A percentile compares a stretch with the other conserved stretches of the same genome.
Conservation (phyloP, 2,888 invertebrate species). For the Apodemia zela region DNA sequence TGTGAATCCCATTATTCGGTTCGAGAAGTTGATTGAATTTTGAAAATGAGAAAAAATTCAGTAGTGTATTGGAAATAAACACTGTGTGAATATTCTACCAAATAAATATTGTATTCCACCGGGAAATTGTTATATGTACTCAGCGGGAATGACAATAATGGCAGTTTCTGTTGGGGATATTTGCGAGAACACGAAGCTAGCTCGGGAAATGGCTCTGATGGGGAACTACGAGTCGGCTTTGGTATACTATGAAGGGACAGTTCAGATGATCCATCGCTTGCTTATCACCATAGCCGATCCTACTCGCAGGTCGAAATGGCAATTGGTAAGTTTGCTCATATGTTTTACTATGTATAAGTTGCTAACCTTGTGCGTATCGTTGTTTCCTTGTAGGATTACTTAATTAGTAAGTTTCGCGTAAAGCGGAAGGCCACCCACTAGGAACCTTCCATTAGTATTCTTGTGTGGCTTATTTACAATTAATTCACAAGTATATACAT, state of each 20-base stretch:
- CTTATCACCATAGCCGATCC: slow-evolving; percentile 90
- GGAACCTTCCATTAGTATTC: slow-evolving; percentile 36
- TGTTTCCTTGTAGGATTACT: slow-evolving; percentile 69
- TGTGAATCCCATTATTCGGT: slow-evolving; percentile 13
- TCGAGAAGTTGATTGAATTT: slow-evolving; percentile 18
- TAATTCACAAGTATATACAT: slow-evolving; percentile 3
- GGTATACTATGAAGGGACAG: slow-evolving; percentile 95
- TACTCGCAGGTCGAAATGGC: slow-evolving; percentile 92
- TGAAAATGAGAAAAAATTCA: slow-evolving; percentile 16
- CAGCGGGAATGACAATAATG: slow-evolving; percentile 88
- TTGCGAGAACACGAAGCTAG: slow-evolving; percentile 96
- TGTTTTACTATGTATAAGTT: slow-evolving; percentile 37
- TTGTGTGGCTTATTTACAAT: slow-evolving; percentile 42
- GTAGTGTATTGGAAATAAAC: background rate
- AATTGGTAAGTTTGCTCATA: slow-evolving; percentile 82
- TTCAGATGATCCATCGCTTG: slow-evolving; percentile 94
- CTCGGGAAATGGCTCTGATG: slow-evolving; percentile 95
- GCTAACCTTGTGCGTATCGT: slow-evolving; percentile 61
- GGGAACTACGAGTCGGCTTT: slow-evolving; percentile 97
- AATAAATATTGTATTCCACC: slow-evolving; percentile 44
- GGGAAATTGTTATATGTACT: slow-evolving; percentile 69
- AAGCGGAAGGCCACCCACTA: slow-evolving; percentile 63
- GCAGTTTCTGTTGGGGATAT: slow-evolving; percentile 94
- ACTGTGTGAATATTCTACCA: background rate
- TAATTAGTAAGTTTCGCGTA: slow-evolving; percentile 58